These are phyloP conservation scores for Aurelia sp. DNA, from an alignment of 30 jellyfish, hydroid and myxozoan species.

Conservation along the genomic window DNA sequence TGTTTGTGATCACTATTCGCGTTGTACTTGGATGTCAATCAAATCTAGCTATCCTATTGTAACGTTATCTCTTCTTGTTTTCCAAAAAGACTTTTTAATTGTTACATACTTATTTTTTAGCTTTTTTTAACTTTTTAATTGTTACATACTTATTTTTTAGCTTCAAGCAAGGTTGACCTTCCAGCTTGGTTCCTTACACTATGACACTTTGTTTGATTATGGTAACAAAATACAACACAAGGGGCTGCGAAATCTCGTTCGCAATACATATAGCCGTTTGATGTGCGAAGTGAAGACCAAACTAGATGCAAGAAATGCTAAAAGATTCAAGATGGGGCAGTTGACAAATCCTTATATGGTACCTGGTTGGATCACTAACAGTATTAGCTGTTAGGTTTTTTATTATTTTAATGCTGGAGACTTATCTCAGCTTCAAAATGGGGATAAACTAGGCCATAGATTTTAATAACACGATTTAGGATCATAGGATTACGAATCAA, in stretches of 20 bases:
- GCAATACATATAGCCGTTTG: neutral
- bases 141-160: neutral
- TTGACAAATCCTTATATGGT: constrained; percentile 5
- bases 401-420: no score
- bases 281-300: neutral
- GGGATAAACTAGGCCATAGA: no score
- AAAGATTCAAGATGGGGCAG: neutral
- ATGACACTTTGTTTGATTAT: neutral
- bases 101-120: no score
- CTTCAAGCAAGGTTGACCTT: neutral
- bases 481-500: no score
- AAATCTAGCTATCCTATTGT: no score
- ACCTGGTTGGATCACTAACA: constrained; percentile 4
- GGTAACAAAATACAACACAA: neutral
- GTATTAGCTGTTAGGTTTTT: neutral
- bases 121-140: no score
- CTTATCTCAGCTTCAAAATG: no score
- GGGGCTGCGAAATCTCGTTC: neutral
- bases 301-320: neutral
- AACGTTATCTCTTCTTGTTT: no score
- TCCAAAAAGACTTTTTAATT: no score
- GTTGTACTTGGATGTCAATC: no score
- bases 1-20: no score
- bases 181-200: constrained; percentile 3
- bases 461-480: no score